Evolutionary conservation across 2,113 vertebrate genomes (phyloP), one percentile per base, ranked within the genome.

Genomic region (Campylomormyrus tamandua): DNA sequence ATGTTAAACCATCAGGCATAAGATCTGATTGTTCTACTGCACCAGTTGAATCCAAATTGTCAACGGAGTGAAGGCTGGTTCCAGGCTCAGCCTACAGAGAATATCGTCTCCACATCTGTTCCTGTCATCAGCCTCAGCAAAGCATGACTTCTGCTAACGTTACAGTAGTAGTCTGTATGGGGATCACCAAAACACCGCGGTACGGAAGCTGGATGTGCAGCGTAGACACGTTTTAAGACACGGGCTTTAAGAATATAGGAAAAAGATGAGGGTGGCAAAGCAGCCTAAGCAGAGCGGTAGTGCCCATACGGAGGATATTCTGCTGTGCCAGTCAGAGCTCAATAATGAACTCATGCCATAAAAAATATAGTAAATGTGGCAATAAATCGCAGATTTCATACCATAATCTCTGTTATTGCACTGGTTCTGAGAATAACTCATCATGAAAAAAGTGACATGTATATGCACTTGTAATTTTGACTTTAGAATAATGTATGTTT

Each of bases 101-200:
- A 27, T 89, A 83, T 39, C n/a, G 31, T 53, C 46, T 49, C 27
- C 48, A 53, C 46, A 83, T 80, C 45, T 89, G 88, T 83, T 89
- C 88, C 48, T 56, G 27, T 53, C 88, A 80, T n/a, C 66, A 52
- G 27, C 3, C n/a, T 49, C 66, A 77, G 88, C n/a, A 52, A 19
- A 80, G 31, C 66, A 50, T 19, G 62, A 35, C 48, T 52, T 1
- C 70, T 89, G 66, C 15, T 45, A 49, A 52, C 66, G 70, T 74
- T 49, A 17, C 52, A 19, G 62, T 31, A 31, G 62, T 66, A 88
- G 24, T 17, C 17, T 80, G 66, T 8, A 62, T 6, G 31, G 87
- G 27, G 49, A n/a, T 35, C 5, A 52, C 13, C 13, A 42, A 19
- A 42, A 42, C 31, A 42, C 31, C 42, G 74, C 13, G 1, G 17